Base-by-base conservation (phyloP, 2,797 vertebrate species). In the Gymnothorax javanicus region DNA sequence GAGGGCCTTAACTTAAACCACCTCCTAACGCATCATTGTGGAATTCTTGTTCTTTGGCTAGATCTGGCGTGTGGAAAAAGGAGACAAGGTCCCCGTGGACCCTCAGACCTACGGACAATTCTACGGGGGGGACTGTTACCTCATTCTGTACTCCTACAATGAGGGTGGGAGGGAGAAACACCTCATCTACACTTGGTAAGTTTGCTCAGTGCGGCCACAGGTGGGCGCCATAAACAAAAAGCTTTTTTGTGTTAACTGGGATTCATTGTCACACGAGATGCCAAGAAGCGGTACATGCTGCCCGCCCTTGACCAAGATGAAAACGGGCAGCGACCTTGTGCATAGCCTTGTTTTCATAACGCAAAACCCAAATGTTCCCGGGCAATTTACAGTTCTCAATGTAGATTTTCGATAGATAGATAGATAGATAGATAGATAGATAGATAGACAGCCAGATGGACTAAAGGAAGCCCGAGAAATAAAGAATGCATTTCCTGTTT, bases 91-190 rank as follows among this genome's bases (percentile, higher is more conserved):
- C 0, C 54, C 86, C 0, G 93, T 96, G 88, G 93, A 96, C 5
- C 25, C 84, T 0, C 92, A 92, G 73, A 90, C 7, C 13, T 89
- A 95, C 4, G 95, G 95, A 12, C 94, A 96, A 64, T 96, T 97
- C 91, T 96, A 85, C 86, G 96, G 96, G 88, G 96, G 96, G 27
- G 96, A 96, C 93, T 96, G 95, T 85, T 97, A 97, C 92, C 91
- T 97, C 92, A 90, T 97, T 88, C 92, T 92, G 83, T 97, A 97
- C 93, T 83, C 91, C 84, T 97, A 96, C 91, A 91, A 87, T 0
- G 0, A 8, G 0, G 93, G 90, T 83, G 25, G 90, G 85, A 92
- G 25, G 84, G 86, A 93, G 85, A 92, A 92, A 88, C 90, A 94
- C 58, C 93, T 96, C 90, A 96, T 97, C 93, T 97, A 97, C 91